Base-by-base conservation (phyloP, 2,113 vertebrate genomes). In the Oceanites oceanicus region DNA sequence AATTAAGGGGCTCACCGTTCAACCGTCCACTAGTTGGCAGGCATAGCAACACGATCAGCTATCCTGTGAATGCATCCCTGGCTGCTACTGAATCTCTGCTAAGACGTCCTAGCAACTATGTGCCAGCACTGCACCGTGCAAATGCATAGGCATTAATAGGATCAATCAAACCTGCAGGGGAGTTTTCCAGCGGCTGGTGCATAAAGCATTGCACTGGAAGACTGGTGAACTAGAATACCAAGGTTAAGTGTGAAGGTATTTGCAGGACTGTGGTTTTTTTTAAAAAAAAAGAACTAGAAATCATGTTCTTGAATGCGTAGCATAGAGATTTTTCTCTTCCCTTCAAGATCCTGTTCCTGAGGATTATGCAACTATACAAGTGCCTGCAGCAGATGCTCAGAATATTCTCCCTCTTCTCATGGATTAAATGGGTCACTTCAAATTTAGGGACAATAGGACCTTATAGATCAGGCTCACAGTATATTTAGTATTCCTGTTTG, bases 1-100 rank as follows among this genome's bases (percentile, higher is more conserved):
- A 70, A 67, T 87, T 89, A 62, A 82, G 61, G 70, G 26, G 34
- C 50, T 92, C 17, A 0, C 36, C 20, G 19, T 58, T 66, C 68
- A 5, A 83, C 61, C 92, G 82, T 91, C 96, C 96, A 68, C 93
- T 96, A 92, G 90, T 59, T 97, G 96, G 96, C 90, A 92, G 93
- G 74, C 81, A 42, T 29, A 78, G 90, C 76, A 76, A 45, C 1
- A 0, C 65, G 26, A 36, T n/a, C 85, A 40, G 79, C 79, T 32
- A 1, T 22, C 61, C 82, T 44, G 34, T 87, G 83, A 81, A 68
- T 56, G 83, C 86, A n/a, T 81, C 79, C 56, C 83, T 56, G 79
- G 56, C 72, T 94, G 88, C 92, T 65, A 4, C 92, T 22, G 15
- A 56, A 25, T 50, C 68, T 88, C 67, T 68, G 47, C 80, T 53